Base-by-base conservation (phyloP, 2,888 invertebrate genomes). In the Mactromeris polynyma region DNA sequence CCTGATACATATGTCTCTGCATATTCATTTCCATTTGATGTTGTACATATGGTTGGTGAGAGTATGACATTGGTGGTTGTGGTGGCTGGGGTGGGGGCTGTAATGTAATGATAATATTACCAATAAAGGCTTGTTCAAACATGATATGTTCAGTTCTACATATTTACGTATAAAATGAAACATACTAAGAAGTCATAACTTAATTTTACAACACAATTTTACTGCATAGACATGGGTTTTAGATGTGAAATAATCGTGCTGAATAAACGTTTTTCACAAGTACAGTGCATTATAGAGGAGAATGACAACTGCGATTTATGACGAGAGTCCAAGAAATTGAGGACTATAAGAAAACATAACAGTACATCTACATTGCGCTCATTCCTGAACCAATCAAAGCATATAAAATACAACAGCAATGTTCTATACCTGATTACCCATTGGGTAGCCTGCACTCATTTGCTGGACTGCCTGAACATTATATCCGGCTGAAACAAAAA, bases 1-100 rank as follows among this genome's bases (percentile, higher is more conserved):
- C 91, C 87, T 89, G 87, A 38, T 92, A 92, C 81, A 89, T 51
- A 19, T 86, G 42, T 82, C 89, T 64, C 87, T 92, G 92, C 90
- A 89, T 89, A n/a, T 87, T 80, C 86, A 90, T 79, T 54, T 92
- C 92, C 81, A 69, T 83, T 33, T 86, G 87, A 19, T 87, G 81
- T 81, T 92, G 92, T 0, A 58, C 51, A 33, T 81, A 82, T 1
- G 87, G 89, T 38, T 82, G 73, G 33, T 83, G 42, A 31, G 69
- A 31, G 77, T 86, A 88, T 17, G 92, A 89, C 83, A 81, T 81
- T 38, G 90, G 90, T 7, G 84, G 58, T 19, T 84, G 88, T 17
- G 83, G 51, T 4, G 83, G 80, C 11, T 85, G 89, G 17, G 89
- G 92, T 40, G 90, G 92, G 6, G 90, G 87, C 87, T 89, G 83